phyloP scores from a whole-genome alignment of 2,113 vertebrate species.

The Pantherophis guttatus region DNA sequence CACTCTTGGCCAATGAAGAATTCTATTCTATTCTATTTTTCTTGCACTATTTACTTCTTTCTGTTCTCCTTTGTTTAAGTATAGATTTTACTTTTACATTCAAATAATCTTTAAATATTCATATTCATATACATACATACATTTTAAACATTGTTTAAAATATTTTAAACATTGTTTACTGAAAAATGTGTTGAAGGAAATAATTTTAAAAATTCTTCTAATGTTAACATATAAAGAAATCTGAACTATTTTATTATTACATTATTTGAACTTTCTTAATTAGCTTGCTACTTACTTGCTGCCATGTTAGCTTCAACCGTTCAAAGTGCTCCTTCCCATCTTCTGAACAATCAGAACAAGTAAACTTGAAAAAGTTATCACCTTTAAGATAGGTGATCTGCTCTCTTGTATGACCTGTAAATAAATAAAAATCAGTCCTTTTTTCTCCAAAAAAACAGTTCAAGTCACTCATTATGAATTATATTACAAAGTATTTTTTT shows the following conservation, averaged over 20 bases:
- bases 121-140: background rate
- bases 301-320: constrained; percentile 94
- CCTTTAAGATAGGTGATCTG: constrained; percentile 96
- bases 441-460: background rate
- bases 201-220: background rate
- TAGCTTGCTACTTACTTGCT: constrained; percentile 74
- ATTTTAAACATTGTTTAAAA: background rate
- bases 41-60: background rate
- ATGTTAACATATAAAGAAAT: background rate
- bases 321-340: constrained; percentile 92
- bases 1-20: too few species aligned
- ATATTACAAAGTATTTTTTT: background rate
- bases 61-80: background rate
- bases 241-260: background rate
- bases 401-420: constrained; percentile 84
- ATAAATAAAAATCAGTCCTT: constrained; percentile 31
- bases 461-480: background rate
- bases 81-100: background rate
- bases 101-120: background rate
- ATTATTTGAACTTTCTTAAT: background rate
- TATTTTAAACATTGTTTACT: background rate
- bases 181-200: background rate
- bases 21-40: background rate
- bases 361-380: constrained; percentile 97
- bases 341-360: constrained; percentile 86